Evolutionary conservation across 1,140 invertebrate species (phyloP).

Genomic region (Papilio polytes): DNA sequence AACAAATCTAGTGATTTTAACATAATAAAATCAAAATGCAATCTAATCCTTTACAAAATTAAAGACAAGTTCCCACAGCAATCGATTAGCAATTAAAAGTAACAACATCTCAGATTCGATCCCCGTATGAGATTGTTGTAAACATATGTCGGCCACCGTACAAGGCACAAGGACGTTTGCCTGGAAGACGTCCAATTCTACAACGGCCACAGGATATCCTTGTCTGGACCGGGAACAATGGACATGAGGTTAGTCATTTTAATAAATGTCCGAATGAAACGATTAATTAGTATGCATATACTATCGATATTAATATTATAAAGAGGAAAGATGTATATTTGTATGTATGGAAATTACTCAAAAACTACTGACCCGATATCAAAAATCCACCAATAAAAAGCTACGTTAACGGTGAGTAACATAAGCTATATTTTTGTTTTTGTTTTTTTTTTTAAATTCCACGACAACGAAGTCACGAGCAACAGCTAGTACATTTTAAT

Average conservation of each 20-base stretch:
- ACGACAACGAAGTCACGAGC: too few relatives aligned
- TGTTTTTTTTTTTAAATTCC: too few relatives aligned
- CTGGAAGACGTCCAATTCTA: constrained; percentile 7
- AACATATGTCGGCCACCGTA: constrained; percentile 25
- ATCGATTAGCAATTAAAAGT: constrained; percentile 29
- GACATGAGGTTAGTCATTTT: constrained; percentile 20
- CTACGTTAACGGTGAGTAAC: too few relatives aligned
- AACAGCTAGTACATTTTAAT: too few relatives aligned
- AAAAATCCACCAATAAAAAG: too few relatives aligned
- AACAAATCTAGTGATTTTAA: background rate
- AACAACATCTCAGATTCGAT: constrained; percentile 12
- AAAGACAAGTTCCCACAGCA: constrained; percentile 11
- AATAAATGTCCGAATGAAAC: constrained; percentile 3
- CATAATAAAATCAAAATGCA: background rate
- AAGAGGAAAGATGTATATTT: too few relatives aligned
- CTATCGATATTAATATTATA: too few relatives aligned
- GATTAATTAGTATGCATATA: constrained; percentile 1
- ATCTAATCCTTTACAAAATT: background rate
- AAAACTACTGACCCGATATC: too few relatives aligned
- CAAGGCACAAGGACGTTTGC: constrained; percentile 24
- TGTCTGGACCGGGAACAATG: constrained; percentile 23
- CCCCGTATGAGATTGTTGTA: background rate
- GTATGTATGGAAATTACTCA: too few relatives aligned
- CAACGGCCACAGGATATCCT: constrained; percentile 1
- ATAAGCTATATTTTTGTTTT: too few relatives aligned